Conservation (phyloP, 2,888 invertebrate genomes). For the Caenorhabditis zanzibari region DNA sequence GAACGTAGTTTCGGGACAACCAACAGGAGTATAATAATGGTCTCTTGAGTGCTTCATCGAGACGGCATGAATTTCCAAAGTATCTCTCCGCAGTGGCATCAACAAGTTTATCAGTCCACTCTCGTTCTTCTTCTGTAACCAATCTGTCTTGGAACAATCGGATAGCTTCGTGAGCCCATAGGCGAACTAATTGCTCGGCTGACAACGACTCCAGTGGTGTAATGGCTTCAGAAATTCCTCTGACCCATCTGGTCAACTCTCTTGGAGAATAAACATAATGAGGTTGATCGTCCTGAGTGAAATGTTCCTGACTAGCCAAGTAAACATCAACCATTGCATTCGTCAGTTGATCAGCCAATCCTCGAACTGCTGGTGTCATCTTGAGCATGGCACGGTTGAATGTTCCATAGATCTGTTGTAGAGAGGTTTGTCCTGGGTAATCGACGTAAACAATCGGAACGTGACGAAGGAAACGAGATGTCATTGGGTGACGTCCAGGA, state of each 20-base stretch:
- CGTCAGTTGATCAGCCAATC: slow-evolving; percentile 96
- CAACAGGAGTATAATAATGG: slow-evolving; percentile 99
- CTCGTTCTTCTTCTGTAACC: slow-evolving; percentile 94
- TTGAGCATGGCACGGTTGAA: slow-evolving; percentile 97
- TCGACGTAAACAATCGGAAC: slow-evolving; percentile 99
- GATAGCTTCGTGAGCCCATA: slow-evolving; percentile 99
- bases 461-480: slow-evolving; percentile 87
- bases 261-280: slow-evolving; percentile 98
- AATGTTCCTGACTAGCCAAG: slow-evolving; percentile 92
- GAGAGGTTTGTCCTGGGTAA: slow-evolving; percentile 97
- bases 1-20: slow-evolving; percentile 97
- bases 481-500: slow-evolving; percentile 89
- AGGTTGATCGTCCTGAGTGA: slow-evolving; percentile 99
- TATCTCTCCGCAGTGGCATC: slow-evolving; percentile 90
- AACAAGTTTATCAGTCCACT: slow-evolving; percentile 99
- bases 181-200: slow-evolving; percentile 95
- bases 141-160: slow-evolving; percentile 93
- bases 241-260: slow-evolving; percentile 99
- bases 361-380: slow-evolving; percentile 92
- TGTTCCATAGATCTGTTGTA: slow-evolving; percentile 96
- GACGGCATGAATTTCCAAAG: slow-evolving; percentile 90
- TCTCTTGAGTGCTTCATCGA: slow-evolving; percentile 89
- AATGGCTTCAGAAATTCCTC: slow-evolving; percentile 99
- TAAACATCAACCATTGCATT: slow-evolving; percentile 99
- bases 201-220: slow-evolving; percentile 93